Conservation (phyloP, 2,113 vertebrate genomes). For the Scomber japonicus region DNA sequence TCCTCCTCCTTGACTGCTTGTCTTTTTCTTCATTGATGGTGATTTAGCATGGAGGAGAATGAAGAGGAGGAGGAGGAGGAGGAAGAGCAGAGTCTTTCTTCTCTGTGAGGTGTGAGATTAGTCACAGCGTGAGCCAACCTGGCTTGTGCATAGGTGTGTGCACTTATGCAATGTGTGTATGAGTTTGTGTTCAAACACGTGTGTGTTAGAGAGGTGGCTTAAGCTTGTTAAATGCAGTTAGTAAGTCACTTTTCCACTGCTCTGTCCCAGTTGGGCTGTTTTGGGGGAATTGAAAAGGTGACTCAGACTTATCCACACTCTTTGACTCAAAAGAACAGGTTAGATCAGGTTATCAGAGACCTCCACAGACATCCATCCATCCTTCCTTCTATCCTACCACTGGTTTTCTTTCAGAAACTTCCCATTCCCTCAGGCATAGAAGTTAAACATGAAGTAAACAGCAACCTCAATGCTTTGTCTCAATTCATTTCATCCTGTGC, state of each 20-base stretch:
- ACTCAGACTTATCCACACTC: background rate
- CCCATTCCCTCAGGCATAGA: background rate
- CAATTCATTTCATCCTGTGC: background rate
- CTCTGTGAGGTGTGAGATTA: constrained; percentile 64
- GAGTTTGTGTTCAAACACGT: background rate
- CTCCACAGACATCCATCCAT: background rate
- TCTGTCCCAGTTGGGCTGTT: background rate
- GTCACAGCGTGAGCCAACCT: constrained; percentile 33
- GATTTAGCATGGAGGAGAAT: background rate
- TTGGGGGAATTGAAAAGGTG: background rate
- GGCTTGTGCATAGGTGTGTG: constrained; percentile 28
- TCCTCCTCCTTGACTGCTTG: background rate
- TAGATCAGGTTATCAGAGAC: background rate
- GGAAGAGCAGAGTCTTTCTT: constrained; percentile 17
- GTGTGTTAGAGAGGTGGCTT: background rate
- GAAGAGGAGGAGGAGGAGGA: constrained; percentile 20
- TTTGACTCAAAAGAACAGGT: background rate
- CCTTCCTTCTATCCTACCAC: background rate
- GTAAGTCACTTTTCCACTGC: background rate
- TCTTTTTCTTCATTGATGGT: constrained; percentile 14
- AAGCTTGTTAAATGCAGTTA: background rate
- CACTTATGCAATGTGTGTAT: constrained; percentile 10
- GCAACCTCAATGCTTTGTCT: background rate
- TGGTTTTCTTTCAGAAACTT: background rate
- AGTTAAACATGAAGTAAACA: background rate